Conservation (phyloP, 2,797 vertebrate species). For the Alcedo atthis region DNA sequence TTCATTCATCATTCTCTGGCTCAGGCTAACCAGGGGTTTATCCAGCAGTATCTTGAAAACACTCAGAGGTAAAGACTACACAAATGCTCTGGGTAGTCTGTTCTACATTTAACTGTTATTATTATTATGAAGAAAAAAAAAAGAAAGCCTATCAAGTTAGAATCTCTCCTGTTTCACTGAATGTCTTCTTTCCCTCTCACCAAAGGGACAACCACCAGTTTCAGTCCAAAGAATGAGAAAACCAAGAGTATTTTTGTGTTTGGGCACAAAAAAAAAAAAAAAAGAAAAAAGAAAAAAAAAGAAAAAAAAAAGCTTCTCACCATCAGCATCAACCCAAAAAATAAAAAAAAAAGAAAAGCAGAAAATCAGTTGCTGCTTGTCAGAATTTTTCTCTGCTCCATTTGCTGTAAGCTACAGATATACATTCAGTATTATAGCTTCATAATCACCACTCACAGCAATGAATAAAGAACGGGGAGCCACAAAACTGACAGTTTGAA, state of each 20-base stretch:
- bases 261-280: neutral
- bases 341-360: neutral
- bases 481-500: neutral
- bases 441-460: slow-evolving; percentile 19
- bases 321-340: neutral
- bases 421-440: neutral
- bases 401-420: slow-evolving; percentile 7
- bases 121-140: neutral
- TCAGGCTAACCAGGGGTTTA: neutral
- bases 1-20: neutral
- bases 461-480: neutral
- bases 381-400: neutral
- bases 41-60: neutral
- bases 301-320: neutral
- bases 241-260: neutral
- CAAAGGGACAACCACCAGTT: neutral
- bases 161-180: neutral
- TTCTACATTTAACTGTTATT: neutral
- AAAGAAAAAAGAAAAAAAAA: neutral
- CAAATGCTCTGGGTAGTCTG: neutral
- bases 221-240: neutral
- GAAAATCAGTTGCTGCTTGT: neutral
- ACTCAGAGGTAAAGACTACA: neutral
- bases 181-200: neutral
- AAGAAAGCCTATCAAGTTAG: neutral